phyloP scores from a whole-genome alignment of 2,888 invertebrate species.

The Mechanitis mazaeus region DNA sequence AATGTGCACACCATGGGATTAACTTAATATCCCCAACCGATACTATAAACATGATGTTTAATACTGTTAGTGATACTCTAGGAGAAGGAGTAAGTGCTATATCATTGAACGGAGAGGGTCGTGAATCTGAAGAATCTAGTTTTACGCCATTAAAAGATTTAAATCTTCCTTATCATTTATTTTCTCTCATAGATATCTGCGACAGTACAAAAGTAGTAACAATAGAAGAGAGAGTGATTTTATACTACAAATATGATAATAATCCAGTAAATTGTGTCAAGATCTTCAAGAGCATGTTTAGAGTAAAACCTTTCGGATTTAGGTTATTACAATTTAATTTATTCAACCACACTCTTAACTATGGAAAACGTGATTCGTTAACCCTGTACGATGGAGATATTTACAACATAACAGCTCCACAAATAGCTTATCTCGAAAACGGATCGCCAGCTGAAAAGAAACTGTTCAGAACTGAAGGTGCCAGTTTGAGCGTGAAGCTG shows the following conservation, averaged over 20 bases:
- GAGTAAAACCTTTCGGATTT: constrained; percentile 92
- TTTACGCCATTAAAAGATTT: constrained; percentile 89
- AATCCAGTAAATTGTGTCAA: constrained; percentile 98
- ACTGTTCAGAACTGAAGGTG: constrained; percentile 84
- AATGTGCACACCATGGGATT: constrained; percentile 93
- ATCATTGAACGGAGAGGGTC: constrained; percentile 94
- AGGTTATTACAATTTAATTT: constrained; percentile 92
- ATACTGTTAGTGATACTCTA: constrained; percentile 85
- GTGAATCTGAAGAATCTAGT: constrained; percentile 90
- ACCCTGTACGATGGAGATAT: constrained; percentile 95
- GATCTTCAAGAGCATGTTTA: constrained; percentile 91
- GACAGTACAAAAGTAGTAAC: constrained; percentile 94
- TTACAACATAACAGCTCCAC: constrained; percentile 86
- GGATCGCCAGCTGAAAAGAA: constrained; percentile 83
- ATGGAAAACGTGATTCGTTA: constrained; percentile 89
- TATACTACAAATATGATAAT: constrained; percentile 98
- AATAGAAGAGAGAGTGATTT: constrained; percentile 90
- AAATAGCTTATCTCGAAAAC: constrained; percentile 84
- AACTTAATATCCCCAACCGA: constrained; percentile 93
- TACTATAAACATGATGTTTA: constrained; percentile 84
- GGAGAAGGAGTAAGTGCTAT: constrained; percentile 94
- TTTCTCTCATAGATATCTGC: constrained; percentile 97
- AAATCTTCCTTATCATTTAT: constrained; percentile 91
- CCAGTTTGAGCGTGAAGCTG: constrained; percentile 91
- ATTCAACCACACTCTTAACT: constrained; percentile 89